Conservation (phyloP, 1,140 invertebrate species). For the Plutomurus gul region DNA sequence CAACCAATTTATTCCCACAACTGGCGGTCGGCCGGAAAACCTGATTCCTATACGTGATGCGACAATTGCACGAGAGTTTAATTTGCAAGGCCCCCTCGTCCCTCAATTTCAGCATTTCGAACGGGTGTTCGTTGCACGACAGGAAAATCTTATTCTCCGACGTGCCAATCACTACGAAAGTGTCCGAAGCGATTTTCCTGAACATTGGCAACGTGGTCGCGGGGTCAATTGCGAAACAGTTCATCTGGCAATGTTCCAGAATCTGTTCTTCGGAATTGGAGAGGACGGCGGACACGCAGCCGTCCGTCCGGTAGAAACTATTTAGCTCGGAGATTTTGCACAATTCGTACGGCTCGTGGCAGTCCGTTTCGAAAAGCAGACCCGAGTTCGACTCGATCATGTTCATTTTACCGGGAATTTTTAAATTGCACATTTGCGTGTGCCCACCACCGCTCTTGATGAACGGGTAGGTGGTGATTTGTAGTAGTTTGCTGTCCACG, state of each 20-base stretch:
- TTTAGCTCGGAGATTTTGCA: slow-evolving; percentile 29
- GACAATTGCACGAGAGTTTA: slow-evolving; percentile 38
- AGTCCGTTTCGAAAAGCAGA: slow-evolving; percentile 27
- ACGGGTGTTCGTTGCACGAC: slow-evolving; percentile 16
- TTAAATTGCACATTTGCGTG: not conserved
- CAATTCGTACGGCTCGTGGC: slow-evolving; percentile 16
- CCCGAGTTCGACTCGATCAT: slow-evolving; percentile 34
- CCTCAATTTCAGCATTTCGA: slow-evolving; percentile 16
- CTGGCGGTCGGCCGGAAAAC: slow-evolving; percentile 2
- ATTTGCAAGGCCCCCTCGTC: slow-evolving; percentile 30
- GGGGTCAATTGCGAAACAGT: slow-evolving; percentile 29
- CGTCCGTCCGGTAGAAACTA: slow-evolving; percentile 29
- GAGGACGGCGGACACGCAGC: slow-evolving; percentile 21
- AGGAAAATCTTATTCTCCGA: slow-evolving; percentile 24
- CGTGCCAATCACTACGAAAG: slow-evolving; percentile 25
- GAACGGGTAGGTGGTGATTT: slow-evolving; percentile 38
- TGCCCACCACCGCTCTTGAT: not conserved
- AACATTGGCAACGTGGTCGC: slow-evolving; percentile 20
- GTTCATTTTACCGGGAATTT: slow-evolving; percentile 20
- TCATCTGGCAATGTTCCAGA: not conserved
- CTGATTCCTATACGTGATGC: slow-evolving; percentile 28
- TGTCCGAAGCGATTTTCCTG: slow-evolving; percentile 20
- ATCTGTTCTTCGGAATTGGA: slow-evolving; percentile 15
- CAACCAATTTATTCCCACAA: slow-evolving; percentile 8
- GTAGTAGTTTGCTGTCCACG: not conserved